Evolutionary conservation across 2,888 invertebrate genomes (phyloP).

Genomic region (Brenthis ino): DNA sequence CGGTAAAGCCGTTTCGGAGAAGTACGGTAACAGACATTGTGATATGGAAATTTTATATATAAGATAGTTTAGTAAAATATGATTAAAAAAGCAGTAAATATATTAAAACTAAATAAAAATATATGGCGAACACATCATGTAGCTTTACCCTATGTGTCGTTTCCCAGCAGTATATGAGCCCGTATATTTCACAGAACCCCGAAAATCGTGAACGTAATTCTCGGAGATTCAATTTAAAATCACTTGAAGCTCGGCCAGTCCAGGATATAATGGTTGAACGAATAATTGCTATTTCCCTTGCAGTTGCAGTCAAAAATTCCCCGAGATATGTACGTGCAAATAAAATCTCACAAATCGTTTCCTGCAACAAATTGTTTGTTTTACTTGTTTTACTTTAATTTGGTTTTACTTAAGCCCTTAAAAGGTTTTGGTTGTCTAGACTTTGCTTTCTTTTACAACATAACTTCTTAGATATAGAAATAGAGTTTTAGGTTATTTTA

Average conservation of each 20-base stretch:
- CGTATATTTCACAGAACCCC: slow-evolving; percentile 43
- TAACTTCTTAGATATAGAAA: no score
- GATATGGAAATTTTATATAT: no score
- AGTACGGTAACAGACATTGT: no score
- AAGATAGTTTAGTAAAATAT: no score
- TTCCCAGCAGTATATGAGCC: not conserved
- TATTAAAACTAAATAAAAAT: no score
- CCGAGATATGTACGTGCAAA: slow-evolving; percentile 35
- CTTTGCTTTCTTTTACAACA: no score
- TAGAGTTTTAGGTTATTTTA: no score
- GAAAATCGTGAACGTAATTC: slow-evolving; percentile 65
- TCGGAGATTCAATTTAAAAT: slow-evolving; percentile 69
- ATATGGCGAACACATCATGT: no score
- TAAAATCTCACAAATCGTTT: slow-evolving; percentile 31
- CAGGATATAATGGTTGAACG: slow-evolving; percentile 54
- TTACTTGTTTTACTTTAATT: slow-evolving; percentile 28
- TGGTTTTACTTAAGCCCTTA: slow-evolving; percentile 6
- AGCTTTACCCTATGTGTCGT: not conserved
- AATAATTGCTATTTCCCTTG: slow-evolving; percentile 66
- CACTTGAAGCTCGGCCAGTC: slow-evolving; percentile 56
- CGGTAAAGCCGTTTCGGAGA: no score
- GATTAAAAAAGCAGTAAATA: no score
- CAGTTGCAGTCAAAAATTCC: slow-evolving; percentile 63
- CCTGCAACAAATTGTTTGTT: slow-evolving; percentile 21
- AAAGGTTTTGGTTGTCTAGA: not conserved